These are phyloP conservation scores for Agrotis ipsilon DNA, from an alignment of 2,888 invertebrate species.

Conservation along the genomic window DNA sequence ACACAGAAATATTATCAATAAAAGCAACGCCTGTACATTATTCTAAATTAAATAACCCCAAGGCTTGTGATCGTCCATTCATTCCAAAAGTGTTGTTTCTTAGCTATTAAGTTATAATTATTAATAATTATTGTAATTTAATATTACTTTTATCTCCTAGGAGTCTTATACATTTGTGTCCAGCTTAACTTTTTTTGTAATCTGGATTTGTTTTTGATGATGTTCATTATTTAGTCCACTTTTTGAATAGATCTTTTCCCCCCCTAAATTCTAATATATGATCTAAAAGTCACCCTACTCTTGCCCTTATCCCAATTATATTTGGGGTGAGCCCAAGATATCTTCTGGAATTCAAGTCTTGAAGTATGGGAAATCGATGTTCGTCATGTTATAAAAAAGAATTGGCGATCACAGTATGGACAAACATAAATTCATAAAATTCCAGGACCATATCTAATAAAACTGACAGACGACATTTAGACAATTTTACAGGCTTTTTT, in stretches of 20 bases:
- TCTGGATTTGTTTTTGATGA: constrained; percentile 48
- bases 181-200: constrained; percentile 23
- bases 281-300: neutral
- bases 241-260: neutral
- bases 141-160: constrained; percentile 57
- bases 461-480: no score
- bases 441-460: no score
- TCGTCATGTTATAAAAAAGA: neutral
- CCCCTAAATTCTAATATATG: neutral
- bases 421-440: neutral
- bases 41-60: constrained; percentile 65
- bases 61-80: constrained; percentile 87
- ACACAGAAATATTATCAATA: neutral
- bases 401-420: neutral
- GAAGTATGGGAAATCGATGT: no score
- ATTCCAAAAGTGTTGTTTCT: constrained; percentile 83
- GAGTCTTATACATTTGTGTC: constrained; percentile 51
- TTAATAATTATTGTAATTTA: constrained; percentile 55
- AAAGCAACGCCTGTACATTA: constrained; percentile 49
- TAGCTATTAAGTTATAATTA: constrained; percentile 69
- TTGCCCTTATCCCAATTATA: no score
- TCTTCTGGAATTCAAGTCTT: no score
- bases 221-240: neutral
- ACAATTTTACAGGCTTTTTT: no score
- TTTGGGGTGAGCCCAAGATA: no score